A percentile compares a stretch with the other conserved stretches of the same genome.
These are phyloP conservation scores for Gymnorhina tibicen DNA, from an alignment of 2,113 vertebrate genomes.

Conservation along the genomic window DNA sequence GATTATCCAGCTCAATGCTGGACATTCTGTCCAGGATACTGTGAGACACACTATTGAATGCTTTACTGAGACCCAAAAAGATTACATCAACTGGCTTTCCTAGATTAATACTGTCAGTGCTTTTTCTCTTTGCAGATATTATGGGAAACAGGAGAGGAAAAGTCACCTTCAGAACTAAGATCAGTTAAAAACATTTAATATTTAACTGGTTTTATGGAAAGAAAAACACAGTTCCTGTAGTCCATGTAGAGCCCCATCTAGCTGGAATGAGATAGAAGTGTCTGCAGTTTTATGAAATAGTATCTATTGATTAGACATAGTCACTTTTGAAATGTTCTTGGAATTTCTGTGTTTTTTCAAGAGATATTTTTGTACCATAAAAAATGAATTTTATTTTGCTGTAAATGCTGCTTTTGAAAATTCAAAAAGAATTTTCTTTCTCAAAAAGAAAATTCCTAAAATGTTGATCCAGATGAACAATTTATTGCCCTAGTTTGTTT, in stretches of 20 bases:
- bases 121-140: neutral
- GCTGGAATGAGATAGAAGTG: neutral
- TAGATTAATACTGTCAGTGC: neutral
- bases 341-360: neutral
- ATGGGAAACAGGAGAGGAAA: neutral
- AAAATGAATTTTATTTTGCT: neutral
- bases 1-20: neutral
- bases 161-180: neutral
- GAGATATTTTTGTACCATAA: neutral
- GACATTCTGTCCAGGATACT: accelerated
- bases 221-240: neutral
- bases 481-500: neutral
- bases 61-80: neutral
- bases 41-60: neutral
- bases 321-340: neutral
- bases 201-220: neutral
- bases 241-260: neutral
- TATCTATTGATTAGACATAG: neutral
- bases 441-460: neutral
- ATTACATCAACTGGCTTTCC: neutral
- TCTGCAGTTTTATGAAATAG: neutral
- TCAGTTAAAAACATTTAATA: neutral
- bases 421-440: neutral
- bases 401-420: neutral
- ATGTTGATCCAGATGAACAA: neutral